phyloP scores from a whole-genome alignment of 2,888 invertebrate species.

The Ochropleura plecta region DNA sequence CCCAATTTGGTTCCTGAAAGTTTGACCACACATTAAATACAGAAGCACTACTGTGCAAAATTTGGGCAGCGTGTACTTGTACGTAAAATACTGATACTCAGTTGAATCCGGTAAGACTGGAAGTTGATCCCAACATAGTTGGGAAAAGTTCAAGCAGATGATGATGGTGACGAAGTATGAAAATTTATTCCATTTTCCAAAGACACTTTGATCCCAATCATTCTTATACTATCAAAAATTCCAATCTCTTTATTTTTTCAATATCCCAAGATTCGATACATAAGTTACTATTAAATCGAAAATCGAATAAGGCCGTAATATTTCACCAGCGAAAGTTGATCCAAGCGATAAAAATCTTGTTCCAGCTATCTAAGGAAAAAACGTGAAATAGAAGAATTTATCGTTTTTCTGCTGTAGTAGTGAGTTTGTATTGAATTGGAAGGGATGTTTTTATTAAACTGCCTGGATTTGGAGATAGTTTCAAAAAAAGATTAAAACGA shows the following conservation, averaged over 20 bases:
- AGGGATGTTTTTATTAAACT: background rate
- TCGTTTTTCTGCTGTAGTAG: background rate
- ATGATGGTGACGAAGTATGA: too few species aligned
- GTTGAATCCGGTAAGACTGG: too few species aligned
- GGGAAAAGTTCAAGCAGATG: too few species aligned
- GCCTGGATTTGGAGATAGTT: background rate
- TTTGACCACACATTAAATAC: too few species aligned
- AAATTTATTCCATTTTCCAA: background rate
- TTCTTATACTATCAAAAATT: background rate
- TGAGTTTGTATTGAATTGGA: background rate
- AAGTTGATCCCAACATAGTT: too few species aligned
- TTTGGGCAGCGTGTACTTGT: too few species aligned
- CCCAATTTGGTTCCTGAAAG: too few species aligned
- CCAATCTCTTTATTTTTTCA: constrained; percentile 5
- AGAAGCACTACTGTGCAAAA: too few species aligned
- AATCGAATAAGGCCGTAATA: constrained; percentile 24
- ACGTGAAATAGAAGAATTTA: constrained; percentile 8
- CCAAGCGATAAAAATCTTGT: constrained; percentile 27
- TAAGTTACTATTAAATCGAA: constrained; percentile 17
- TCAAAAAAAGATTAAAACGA: too few species aligned
- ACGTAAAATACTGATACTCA: too few species aligned
- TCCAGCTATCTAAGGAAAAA: background rate
- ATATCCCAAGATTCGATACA: constrained; percentile 23
- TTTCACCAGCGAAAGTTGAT: constrained; percentile 36
- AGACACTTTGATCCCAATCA: background rate